phyloP scores from a whole-genome alignment of 2,888 invertebrate genomes.

The Drosophila kambysellisi region DNA sequence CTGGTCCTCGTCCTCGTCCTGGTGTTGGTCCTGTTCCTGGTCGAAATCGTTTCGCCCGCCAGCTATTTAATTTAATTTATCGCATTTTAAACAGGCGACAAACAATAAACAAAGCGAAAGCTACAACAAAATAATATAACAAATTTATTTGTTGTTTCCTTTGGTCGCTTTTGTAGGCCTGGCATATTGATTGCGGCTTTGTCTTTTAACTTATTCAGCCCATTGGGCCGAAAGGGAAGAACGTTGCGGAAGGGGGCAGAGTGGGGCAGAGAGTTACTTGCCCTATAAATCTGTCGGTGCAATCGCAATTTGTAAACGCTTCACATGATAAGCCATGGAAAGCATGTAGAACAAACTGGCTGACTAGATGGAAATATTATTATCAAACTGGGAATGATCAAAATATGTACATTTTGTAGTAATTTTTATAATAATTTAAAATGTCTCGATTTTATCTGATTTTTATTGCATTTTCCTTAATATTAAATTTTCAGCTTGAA shows the following conservation, averaged over 20 bases:
- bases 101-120: slow-evolving; percentile 54
- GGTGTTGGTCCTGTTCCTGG: neutral
- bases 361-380: neutral
- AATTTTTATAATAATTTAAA: neutral
- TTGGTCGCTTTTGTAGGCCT: slow-evolving; percentile 32
- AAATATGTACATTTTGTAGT: no score
- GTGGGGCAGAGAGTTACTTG: neutral
- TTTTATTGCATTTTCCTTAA: neutral
- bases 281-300: slow-evolving; percentile 38
- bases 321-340: slow-evolving; percentile 35
- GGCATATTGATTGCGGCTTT: slow-evolving; percentile 73
- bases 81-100: slow-evolving; percentile 79
- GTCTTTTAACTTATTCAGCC: slow-evolving; percentile 38
- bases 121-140: slow-evolving; percentile 62
- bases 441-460: neutral
- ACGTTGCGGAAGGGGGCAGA: neutral
- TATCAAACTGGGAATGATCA: neutral
- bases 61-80: slow-evolving; percentile 79
- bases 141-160: slow-evolving; percentile 68
- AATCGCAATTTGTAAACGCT: slow-evolving; percentile 45
- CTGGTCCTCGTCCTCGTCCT: neutral
- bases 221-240: neutral
- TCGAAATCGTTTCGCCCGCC: slow-evolving; percentile 16
- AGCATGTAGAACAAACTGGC: neutral
- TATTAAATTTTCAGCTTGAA: neutral